Conservation (phyloP, 2,113 vertebrate genomes). For the Gambusia holbrooki region DNA sequence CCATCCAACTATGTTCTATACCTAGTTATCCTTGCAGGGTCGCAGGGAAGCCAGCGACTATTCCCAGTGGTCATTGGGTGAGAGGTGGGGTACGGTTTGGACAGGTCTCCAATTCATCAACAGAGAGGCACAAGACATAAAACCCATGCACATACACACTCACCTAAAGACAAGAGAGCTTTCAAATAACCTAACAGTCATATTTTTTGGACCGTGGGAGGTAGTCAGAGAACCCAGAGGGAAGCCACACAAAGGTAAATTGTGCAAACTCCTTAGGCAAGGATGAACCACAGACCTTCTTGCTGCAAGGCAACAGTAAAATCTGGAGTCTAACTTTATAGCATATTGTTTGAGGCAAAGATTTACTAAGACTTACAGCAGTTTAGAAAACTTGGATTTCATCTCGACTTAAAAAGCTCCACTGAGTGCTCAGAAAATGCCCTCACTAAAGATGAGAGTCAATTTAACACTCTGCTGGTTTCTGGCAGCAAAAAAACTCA, state of each 20-base stretch:
- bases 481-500: slow-evolving; percentile 17
- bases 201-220: too few relatives aligned
- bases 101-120: too few relatives aligned
- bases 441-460: slow-evolving; percentile 22
- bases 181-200: neutral
- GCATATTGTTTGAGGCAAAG: slow-evolving; percentile 19
- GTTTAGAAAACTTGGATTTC: slow-evolving; percentile 26
- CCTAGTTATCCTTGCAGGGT: too few relatives aligned
- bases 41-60: too few relatives aligned
- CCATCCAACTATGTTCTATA: too few relatives aligned
- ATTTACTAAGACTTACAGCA: neutral
- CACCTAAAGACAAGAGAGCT: too few relatives aligned
- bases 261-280: neutral
- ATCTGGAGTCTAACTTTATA: slow-evolving; percentile 45
- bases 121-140: too few relatives aligned
- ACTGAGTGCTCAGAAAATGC: slow-evolving; percentile 25
- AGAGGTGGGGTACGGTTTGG: too few relatives aligned
- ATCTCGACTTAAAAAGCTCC: slow-evolving; percentile 27
- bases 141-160: too few relatives aligned
- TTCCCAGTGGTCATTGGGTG: too few relatives aligned
- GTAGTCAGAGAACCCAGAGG: too few relatives aligned
- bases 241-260: too few relatives aligned
- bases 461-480: slow-evolving; percentile 51
- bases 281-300: neutral
- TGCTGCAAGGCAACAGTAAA: slow-evolving; percentile 3